Conservation (phyloP, 2,888 invertebrate genomes). For the Chrysomela aeneicollis region DNA sequence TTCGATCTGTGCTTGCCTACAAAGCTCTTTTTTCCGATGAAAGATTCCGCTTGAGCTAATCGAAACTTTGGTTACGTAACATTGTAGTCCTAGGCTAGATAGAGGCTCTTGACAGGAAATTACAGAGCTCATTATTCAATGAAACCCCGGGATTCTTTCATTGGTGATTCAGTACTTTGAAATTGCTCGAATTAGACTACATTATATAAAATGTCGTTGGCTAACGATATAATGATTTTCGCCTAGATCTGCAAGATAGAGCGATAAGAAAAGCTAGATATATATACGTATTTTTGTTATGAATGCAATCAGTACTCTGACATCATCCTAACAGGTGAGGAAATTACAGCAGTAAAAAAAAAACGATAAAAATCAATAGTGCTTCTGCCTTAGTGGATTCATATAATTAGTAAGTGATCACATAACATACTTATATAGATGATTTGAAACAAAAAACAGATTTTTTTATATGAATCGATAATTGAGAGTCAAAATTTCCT, state of each 20-base stretch:
- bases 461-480: no score
- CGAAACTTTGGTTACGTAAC: conserved; percentile 34
- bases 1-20: conserved; percentile 5
- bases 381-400: neutral
- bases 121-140: conserved; percentile 24
- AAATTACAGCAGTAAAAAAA: neutral
- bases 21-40: conserved; percentile 4
- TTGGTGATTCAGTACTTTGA: conserved; percentile 15
- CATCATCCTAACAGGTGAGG: neutral
- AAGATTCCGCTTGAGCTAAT: conserved; percentile 3
- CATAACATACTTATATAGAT: no score
- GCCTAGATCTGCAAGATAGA: neutral
- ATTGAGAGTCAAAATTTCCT: no score
- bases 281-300: neutral
- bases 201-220: neutral
- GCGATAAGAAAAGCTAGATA: neutral
- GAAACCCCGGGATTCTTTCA: conserved; percentile 11
- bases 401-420: no score
- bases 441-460: no score
- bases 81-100: conserved; percentile 14
- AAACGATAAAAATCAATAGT: neutral
- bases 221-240: conserved; percentile 1
- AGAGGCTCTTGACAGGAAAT: conserved; percentile 19
- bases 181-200: neutral
- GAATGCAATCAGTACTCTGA: neutral